Base-by-base conservation (phyloP, 2,113 vertebrate genomes). In the Psophia crepitans region DNA sequence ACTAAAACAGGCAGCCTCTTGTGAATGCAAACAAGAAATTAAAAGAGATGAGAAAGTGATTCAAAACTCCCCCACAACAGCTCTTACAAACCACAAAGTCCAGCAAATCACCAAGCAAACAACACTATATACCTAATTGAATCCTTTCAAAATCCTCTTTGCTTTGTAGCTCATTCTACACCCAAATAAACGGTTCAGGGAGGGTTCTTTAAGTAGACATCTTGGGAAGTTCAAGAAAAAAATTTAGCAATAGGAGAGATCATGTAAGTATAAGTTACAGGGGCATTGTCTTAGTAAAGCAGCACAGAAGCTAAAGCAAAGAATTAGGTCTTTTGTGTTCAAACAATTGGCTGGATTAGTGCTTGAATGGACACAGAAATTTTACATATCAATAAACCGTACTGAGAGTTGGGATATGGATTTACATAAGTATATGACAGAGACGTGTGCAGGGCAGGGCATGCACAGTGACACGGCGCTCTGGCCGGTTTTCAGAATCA, bases 1-100 rank as follows among this genome's bases (percentile, higher is more conserved):
- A 79, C 75, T 90, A 93, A 92, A 97, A 80, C 90, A 96, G 90
- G 54, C 86, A 83, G 74, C 73, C 84, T 91, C n/a, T 81, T 96
- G 81, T 88, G 75, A 96, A 85, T 73, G 71, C 65, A 87, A 92
- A 84, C 63, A 77, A 44, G 35, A 89, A 79, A 71, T 85, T 28
- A 88, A 64, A 43, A 58, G 56, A 68, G 28, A 90, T 28, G 70
- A 88, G 89, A 85, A 91, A 88, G 53, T 1, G 0, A 77, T 80
- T 89, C 61, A 70, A 39, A 94, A 91, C 74, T 93, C 84, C 39
- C 54, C 51, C 68, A 78, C 64, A 86, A 35, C 41, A 87, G 44
- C 56, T 84, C 61, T 64, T 54, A 22, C 14, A 94, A 96, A 88
- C 46, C 53, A n/a, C n/a, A 89, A 61, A 83, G 66, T 33, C 76